A percentile compares a stretch with the other conserved stretches of the same genome.
phyloP scores from a whole-genome alignment of 2,888 invertebrate species.

The Gastrophysa polygoni region DNA sequence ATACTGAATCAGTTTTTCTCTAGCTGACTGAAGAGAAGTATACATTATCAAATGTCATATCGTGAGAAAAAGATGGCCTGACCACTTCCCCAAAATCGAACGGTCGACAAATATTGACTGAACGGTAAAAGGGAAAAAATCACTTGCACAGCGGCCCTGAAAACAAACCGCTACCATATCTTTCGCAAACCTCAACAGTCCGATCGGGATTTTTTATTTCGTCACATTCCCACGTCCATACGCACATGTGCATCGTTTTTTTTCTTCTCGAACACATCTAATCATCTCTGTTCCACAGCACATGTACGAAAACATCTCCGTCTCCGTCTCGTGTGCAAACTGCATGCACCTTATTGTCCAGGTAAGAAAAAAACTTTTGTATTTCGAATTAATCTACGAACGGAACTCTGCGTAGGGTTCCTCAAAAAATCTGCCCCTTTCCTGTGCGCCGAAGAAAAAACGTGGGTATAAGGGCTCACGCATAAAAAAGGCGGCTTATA shows the following conservation, averaged over 20 bases:
- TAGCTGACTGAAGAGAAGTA: too few relatives aligned
- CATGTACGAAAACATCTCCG: conserved; percentile 21
- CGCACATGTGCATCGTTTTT: conserved; percentile 53
- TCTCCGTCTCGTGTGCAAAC: conserved; percentile 52
- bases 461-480: conserved; percentile 46
- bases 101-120: conserved; percentile 52
- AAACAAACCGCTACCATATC: conserved; percentile 33
- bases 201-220: conserved; percentile 49
- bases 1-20: too few relatives aligned
- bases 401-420: conserved; percentile 59
- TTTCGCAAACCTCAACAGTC: conserved; percentile 38
- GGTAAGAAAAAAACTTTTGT: conserved; percentile 53
- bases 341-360: conserved; percentile 57
- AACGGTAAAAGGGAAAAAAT: conserved; percentile 49
- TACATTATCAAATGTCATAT: background rate
- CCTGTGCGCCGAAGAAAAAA: conserved; percentile 52
- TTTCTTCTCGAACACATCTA: conserved; percentile 44
- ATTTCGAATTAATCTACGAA: conserved; percentile 57
- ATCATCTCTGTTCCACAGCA: conserved; percentile 37
- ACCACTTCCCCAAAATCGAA: conserved; percentile 25
- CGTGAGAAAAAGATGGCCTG: conserved; percentile 21
- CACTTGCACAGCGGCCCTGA: conserved; percentile 47
- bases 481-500: conserved; percentile 57
- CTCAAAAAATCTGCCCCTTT: conserved; percentile 60
- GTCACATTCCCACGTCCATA: conserved; percentile 49